phyloP scores from a whole-genome alignment of 2,797 vertebrate genomes.

The Muraenolepis orangiensis region DNA sequence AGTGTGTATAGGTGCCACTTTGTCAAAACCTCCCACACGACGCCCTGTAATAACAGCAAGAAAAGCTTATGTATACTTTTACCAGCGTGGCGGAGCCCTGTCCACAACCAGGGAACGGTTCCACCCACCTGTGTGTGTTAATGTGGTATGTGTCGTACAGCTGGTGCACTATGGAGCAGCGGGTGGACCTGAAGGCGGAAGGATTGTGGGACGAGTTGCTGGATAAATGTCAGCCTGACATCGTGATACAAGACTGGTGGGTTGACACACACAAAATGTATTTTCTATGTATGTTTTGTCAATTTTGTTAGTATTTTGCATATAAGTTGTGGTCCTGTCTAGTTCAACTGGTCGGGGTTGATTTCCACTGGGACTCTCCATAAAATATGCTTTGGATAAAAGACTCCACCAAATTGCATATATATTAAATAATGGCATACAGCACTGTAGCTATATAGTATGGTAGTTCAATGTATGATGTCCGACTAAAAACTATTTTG shows the following conservation, averaged over 20 bases:
- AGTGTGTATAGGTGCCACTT: not conserved
- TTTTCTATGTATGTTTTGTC: not conserved
- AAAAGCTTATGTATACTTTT: not conserved
- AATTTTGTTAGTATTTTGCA: not conserved
- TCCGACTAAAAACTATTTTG: not conserved
- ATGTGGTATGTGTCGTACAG: slow-evolving; percentile 60
- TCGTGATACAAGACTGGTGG: slow-evolving; percentile 80
- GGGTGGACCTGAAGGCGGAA: slow-evolving; percentile 78
- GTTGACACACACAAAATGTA: slow-evolving; percentile 19
- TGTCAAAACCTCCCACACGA: not conserved
- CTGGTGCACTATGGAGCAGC: slow-evolving; percentile 83
- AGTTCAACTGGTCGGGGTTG: not conserved
- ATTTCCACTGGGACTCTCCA: not conserved
- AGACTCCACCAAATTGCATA: no score
- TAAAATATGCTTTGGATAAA: not conserved
- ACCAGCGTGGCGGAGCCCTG: no score
- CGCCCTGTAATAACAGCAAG: not conserved
- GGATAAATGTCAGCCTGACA: slow-evolving; percentile 79
- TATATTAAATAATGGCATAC: not conserved
- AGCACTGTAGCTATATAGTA: no score
- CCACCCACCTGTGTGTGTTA: not conserved
- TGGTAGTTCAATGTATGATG: not conserved
- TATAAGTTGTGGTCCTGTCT: not conserved
- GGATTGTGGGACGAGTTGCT: slow-evolving; percentile 82
- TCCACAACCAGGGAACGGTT: no score